These are phyloP conservation scores for Luehdorfia chinensis DNA, from an alignment of 1,140 invertebrate species.

Conservation along the genomic window DNA sequence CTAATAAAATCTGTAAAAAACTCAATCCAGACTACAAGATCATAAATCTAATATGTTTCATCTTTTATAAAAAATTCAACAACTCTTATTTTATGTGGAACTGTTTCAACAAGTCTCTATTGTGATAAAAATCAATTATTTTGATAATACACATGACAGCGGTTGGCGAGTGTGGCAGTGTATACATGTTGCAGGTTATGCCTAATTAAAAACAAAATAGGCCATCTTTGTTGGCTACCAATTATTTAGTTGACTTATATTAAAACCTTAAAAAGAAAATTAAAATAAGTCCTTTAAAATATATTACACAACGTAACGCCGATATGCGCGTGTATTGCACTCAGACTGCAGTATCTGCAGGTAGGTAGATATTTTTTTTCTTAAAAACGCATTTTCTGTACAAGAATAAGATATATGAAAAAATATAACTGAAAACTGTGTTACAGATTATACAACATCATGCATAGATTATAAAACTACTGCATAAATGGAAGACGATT, in stretches of 20 bases:
- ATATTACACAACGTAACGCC: slow-evolving; percentile 52
- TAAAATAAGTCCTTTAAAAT: slow-evolving; percentile 43
- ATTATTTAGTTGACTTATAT: slow-evolving; percentile 55
- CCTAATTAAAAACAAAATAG: slow-evolving; percentile 49
- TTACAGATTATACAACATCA: slow-evolving; percentile 30
- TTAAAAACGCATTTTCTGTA: slow-evolving; percentile 43
- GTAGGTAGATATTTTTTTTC: slow-evolving; percentile 23
- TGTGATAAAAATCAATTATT: slow-evolving; percentile 63
- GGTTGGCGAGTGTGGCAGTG: slow-evolving; percentile 74
- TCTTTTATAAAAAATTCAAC: slow-evolving; percentile 76
- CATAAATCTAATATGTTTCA: slow-evolving; percentile 73
- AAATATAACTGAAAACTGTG: slow-evolving; percentile 25
- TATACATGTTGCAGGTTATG: slow-evolving; percentile 43
- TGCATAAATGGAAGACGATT: slow-evolving; percentile 67
- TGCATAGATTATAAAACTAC: slow-evolving; percentile 35
- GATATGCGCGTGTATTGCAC: slow-evolving; percentile 66
- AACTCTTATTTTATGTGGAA: slow-evolving; percentile 75
- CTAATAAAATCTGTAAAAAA: slow-evolving; percentile 74
- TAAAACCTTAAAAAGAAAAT: slow-evolving; percentile 25
- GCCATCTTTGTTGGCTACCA: slow-evolving; percentile 73
- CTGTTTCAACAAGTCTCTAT: slow-evolving; percentile 74
- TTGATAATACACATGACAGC: slow-evolving; percentile 58
- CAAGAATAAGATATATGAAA: slow-evolving; percentile 25
- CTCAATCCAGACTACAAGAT: slow-evolving; percentile 76
- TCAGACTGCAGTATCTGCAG: slow-evolving; percentile 48